Percentiles rank a stretch among this genome's conserved stretches.
Evolutionary conservation across 2,888 invertebrate genomes (phyloP).

Genomic region (Dinocampus coccinellae): DNA sequence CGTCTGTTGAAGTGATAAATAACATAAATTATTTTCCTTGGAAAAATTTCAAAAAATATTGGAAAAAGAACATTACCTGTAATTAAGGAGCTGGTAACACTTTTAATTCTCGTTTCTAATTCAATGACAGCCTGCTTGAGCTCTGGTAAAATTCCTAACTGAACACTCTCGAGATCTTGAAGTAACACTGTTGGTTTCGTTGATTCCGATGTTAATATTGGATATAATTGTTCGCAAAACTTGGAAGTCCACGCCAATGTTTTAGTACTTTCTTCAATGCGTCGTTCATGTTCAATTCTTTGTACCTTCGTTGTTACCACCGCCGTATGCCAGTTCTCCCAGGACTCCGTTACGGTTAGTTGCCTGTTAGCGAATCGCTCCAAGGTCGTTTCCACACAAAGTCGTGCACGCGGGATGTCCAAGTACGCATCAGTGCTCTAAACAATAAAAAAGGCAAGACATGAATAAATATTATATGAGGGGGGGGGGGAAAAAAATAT

Average conservation of each 20-base stretch:
- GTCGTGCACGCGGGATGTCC: slow-evolving; percentile 76
- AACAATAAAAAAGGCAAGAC: neutral
- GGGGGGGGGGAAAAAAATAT: too few relatives aligned
- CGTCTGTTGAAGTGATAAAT: slow-evolving; percentile 60
- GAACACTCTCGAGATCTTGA: slow-evolving; percentile 73
- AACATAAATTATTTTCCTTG: slow-evolving; percentile 3
- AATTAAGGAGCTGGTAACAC: slow-evolving; percentile 76
- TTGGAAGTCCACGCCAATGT: slow-evolving; percentile 77
- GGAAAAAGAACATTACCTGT: slow-evolving; percentile 69
- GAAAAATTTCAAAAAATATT: neutral
- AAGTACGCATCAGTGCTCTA: slow-evolving; percentile 76
- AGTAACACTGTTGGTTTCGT: slow-evolving; percentile 74
- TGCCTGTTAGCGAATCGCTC: slow-evolving; percentile 78
- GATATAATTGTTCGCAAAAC: slow-evolving; percentile 81
- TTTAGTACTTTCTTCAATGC: slow-evolving; percentile 70
- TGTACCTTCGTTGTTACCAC: slow-evolving; percentile 71
- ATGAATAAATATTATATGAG: too few relatives aligned
- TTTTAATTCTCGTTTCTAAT: slow-evolving; percentile 77
- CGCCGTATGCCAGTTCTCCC: slow-evolving; percentile 80
- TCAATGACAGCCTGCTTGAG: slow-evolving; percentile 76
- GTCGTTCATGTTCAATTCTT: slow-evolving; percentile 70
- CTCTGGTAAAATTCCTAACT: slow-evolving; percentile 73
- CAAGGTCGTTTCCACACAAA: slow-evolving; percentile 78
- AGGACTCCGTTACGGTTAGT: slow-evolving; percentile 76
- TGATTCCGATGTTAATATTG: slow-evolving; percentile 77